Percentiles rank a stretch among this genome's conserved stretches.
These are phyloP conservation scores for Dryoscopus gambensis DNA, from an alignment of 2,113 vertebrate genomes.

Conservation along the genomic window DNA sequence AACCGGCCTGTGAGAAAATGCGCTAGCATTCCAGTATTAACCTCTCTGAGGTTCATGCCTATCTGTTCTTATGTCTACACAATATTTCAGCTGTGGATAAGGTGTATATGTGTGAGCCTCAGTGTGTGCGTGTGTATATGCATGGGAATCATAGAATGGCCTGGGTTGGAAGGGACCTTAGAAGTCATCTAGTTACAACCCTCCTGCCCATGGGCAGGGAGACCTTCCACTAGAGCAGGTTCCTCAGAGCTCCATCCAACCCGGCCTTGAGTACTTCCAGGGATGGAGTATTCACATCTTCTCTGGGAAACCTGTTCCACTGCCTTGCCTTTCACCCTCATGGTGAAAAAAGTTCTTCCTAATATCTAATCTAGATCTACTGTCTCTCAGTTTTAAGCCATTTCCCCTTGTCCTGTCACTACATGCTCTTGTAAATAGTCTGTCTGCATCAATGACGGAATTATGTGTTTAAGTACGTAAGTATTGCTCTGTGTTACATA, in stretches of 20 bases:
- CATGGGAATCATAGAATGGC: not conserved
- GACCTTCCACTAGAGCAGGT: not conserved
- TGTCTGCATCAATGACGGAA: not conserved
- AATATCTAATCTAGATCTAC: not conserved
- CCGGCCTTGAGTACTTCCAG: not conserved
- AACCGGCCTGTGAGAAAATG: not conserved
- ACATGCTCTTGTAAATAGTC: not conserved
- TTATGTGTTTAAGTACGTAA: not conserved
- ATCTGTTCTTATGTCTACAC: not conserved
- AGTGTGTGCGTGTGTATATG: not conserved
- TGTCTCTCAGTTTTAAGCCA: not conserved
- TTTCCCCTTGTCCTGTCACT: not conserved
- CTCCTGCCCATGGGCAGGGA: accelerated
- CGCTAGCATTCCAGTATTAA: not conserved
- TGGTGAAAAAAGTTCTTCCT: not conserved
- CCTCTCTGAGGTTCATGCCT: not conserved
- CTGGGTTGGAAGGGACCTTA: not conserved
- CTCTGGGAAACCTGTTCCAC: not conserved
- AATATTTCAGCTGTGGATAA: not conserved
- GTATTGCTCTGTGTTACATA: not conserved
- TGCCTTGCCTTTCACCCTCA: not conserved
- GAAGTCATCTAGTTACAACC: not conserved
- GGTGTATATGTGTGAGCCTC: accelerated
- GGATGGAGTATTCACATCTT: not conserved
- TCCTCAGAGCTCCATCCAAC: not conserved